Evolutionary conservation across 2,797 vertebrate species (phyloP), one percentile per base, ranked within the genome.

Genomic region (Microcaecilia unicolor): DNA sequence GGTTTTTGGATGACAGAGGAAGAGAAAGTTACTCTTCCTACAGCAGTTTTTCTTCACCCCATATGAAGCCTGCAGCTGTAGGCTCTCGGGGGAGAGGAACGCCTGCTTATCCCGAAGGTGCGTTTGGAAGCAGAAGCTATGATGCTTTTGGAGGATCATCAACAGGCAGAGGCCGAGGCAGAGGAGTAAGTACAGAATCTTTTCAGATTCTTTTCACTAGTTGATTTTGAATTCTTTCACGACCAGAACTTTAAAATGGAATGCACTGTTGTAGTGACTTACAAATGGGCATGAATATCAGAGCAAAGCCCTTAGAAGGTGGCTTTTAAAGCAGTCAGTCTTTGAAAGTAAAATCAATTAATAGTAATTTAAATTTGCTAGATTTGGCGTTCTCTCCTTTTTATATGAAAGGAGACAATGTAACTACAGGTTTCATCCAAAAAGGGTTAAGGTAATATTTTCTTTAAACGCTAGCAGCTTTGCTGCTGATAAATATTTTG

Each of bases 11-110:
- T 77, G 85, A 87, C 67, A 80, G 77, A 75, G 80, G 84, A 86
- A 85, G 83, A 82, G 83, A 80, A 70, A 80, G 57, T 76, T 86
- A 87, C 80, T 86, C 84, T 78, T 84, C 84, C 78, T 86, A 85
- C 86, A 67, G 81, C 76, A 78, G 75, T 74, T 87, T 81, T 86
- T 80, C 81, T 84, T 84, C 79, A 83, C 80, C 77, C 78, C 82
- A 81, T 76, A 78, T 79, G 71, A 83, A 80, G 82, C 83, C 83
- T 78, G 81, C 80, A 61, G 74, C 85, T 66, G 80, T 87, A 83
- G 87, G 87, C 81, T 89, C 83, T 70, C 83, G 87, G 83, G 85
- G 86, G 74, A 87, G 85, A 84, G 85, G 82, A 80, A 84, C 77
- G 81, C 77, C 82, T 80, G 74, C 79, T 78, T 85, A 86, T 76